Evolutionary conservation across 2,113 vertebrate genomes (phyloP), one percentile per base, ranked within the genome.

Genomic region (Lontra canadensis): DNA sequence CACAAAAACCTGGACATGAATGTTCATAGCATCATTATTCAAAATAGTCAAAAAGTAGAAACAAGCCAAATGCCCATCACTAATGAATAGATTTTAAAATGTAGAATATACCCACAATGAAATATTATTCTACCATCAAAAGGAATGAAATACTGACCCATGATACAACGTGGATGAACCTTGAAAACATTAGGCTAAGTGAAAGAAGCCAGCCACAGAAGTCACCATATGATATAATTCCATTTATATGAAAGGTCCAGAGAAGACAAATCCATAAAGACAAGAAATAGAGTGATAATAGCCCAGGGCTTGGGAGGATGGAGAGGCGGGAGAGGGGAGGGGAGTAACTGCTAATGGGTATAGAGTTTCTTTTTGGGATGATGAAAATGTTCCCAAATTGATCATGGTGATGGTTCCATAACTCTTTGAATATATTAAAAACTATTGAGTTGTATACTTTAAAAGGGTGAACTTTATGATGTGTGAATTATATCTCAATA

Each of bases 401-500:
- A 83, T 90, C 31, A 6, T 90, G 44, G 8, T 7, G 23, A 65
- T 39, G 25, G 67, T 39, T 87, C 31, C 49, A 89, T 29, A 59
- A 36, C 25, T 76, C 87, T 57, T 61, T 36, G 73, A 86, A 42
- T 79, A 90, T 52, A 82, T 34, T 82, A 39, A 90, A 87, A 74
- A 59, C 57, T 63, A 90, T 12, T 29, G 49, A 92, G 76, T 52
- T 86, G 88, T 73, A 80, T 8, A 31, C 49, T 87, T 86, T 78
- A 44, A 47, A 81, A 84, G 7, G 85, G 55, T 92, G 47, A 39
- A 47, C 81, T 96, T 92, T 76, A 76, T 88, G 76, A 65, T n/a
- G 26, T 42, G 17, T 96, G 86, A 87, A 69, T 82, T 90, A 49
- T 44, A 90, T 88, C 76, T 95, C 87, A 80, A 94, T 91, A 88